Evolutionary conservation across 2,113 vertebrate genomes (phyloP).

Genomic region (Isichthys henryi): DNA sequence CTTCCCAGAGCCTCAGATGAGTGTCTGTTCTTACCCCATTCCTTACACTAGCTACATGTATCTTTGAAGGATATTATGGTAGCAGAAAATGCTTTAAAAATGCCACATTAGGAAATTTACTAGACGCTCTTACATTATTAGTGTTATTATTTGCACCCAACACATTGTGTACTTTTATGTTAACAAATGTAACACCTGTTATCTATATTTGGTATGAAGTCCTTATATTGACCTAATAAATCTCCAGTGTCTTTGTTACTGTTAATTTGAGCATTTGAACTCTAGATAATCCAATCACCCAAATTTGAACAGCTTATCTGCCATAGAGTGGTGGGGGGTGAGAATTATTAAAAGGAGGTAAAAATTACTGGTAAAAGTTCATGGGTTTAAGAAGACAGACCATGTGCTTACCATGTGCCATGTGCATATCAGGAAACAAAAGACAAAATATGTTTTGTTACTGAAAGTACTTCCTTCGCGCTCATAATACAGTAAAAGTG

Average conservation of each 20-base stretch:
- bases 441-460: neutral
- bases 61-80: neutral
- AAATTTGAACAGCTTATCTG: neutral
- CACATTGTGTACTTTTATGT: neutral
- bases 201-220: neutral
- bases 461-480: neutral
- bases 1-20: neutral
- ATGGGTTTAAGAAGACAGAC: neutral
- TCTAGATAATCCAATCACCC: neutral
- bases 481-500: neutral
- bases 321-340: neutral
- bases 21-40: neutral
- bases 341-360: neutral
- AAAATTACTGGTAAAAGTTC: neutral
- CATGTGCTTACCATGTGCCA: neutral
- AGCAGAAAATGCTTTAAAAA: neutral
- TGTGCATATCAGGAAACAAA: neutral
- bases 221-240: neutral
- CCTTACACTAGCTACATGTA: neutral
- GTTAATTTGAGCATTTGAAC: neutral
- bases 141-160: neutral
- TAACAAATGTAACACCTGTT: neutral
- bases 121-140: neutral
- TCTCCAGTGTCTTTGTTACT: neutral
- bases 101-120: neutral